Base-by-base conservation (phyloP, 2,888 invertebrate species). In the Lithophane semibrunnea region DNA sequence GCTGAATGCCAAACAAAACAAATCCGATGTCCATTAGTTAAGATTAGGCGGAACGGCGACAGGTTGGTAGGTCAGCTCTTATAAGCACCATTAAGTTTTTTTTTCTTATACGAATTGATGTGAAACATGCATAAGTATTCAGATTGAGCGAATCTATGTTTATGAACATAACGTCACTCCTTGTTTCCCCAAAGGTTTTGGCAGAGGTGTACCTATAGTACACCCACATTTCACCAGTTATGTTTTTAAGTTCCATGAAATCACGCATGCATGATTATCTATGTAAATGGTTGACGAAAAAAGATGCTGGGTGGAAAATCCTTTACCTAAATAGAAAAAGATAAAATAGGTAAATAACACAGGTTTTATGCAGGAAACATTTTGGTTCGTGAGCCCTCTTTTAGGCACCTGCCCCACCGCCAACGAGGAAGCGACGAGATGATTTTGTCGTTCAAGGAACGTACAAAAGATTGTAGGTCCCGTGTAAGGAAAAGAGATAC, bases 21-120 rank as follows among this genome's bases (percentile, higher is more conserved):
- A 87, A 76, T 75, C 78, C 81, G 75, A 65, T 63, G 60, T 74
- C 87, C 80, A 85, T 85, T 85, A 78, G 78, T 84, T 73, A 77
- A 76, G 84, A 84, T 85, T 85, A 85, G 72, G 74, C 64, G n/a
- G 49, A 81, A 49, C 78, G 67, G 67, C 69, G 86, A 80, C 86
- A 85, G 80, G 74, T 77, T 49, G 72, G 72, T 16, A 58, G 72
- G 67, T 64, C 77, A 65, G 58, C 54, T 58, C 49, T 72, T 69
- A 60, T 60, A 68, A 73, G 64, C 58, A 52, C 74, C 84, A 86
- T 86, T 68, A 80, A 60, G 66, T 63, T 56, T 42, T 16, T 74
- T 75, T 72, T 74, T 70, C 24, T 66, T n/a, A 47, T 75, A n/a
- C 47, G 37, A 47, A 37, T 54, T 70, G 54, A 70, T 64, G 56